Evolutionary conservation across 2,113 vertebrate species (phyloP).

Genomic region (Gila orcuttii): DNA sequence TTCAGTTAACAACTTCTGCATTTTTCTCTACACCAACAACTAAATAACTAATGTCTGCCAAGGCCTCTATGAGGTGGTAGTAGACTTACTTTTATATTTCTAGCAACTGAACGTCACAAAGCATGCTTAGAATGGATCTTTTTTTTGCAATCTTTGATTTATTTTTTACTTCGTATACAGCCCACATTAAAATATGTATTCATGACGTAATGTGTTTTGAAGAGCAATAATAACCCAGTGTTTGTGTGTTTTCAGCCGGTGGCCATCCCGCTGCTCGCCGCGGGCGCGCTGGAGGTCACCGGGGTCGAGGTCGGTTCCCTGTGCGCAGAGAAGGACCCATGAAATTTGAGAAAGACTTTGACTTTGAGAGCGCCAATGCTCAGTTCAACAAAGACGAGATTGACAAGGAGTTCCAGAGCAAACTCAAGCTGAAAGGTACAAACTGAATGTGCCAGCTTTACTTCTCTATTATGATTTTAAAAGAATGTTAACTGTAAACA

Average conservation of each 20-base stretch:
- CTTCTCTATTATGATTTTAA: not conserved
- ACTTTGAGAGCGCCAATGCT: constrained; percentile 97
- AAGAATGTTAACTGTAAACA: not conserved
- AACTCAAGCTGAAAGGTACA: constrained; percentile 96
- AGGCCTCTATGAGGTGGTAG: too few species aligned
- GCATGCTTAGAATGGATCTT: not conserved
- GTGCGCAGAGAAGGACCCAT: constrained; percentile 89
- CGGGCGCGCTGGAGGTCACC: constrained; percentile 80
- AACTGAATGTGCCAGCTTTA: not conserved
- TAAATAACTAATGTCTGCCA: not conserved
- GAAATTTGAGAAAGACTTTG: constrained; percentile 99
- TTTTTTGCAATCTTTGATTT: not conserved
- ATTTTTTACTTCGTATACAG: not conserved
- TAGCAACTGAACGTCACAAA: not conserved
- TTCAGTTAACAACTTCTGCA: not conserved
- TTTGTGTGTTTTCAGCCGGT: constrained; percentile 18
- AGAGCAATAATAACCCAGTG: not conserved
- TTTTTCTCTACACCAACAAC: not conserved
- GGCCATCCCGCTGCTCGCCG: constrained; percentile 53
- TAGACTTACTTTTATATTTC: not conserved
- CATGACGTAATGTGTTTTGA: not conserved
- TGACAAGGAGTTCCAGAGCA: constrained; percentile 96
- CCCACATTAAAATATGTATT: not conserved
- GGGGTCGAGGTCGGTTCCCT: constrained; percentile 88
- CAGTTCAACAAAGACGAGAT: constrained; percentile 99